Conservation (phyloP, 2,797 vertebrate genomes). For the Scolopax bukidnonensis region DNA sequence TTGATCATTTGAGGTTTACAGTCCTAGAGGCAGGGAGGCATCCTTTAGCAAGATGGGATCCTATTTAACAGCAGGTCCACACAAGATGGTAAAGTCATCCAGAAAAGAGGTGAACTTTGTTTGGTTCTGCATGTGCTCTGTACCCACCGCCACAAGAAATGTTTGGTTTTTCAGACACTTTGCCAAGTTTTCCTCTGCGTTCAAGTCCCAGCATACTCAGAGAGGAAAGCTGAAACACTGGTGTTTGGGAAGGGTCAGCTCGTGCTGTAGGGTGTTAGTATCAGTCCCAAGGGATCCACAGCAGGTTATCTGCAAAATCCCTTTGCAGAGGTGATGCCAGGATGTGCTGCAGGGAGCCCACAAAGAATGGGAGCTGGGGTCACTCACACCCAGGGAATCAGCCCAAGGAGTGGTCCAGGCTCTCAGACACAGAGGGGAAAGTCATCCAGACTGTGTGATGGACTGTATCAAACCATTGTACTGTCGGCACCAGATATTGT, state of each 20-base stretch:
- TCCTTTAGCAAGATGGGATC: not conserved
- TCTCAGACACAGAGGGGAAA: not conserved
- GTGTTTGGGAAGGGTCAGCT: not conserved
- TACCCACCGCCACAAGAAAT: not conserved
- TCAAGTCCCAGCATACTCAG: accelerated
- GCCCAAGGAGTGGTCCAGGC: not conserved
- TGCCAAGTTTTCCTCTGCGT: not conserved
- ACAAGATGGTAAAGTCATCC: not conserved
- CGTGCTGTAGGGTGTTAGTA: not conserved
- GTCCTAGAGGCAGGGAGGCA: not conserved
- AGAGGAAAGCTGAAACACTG: not conserved
- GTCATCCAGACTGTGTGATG: accelerated
- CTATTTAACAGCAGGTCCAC: not conserved
- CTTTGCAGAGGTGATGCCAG: not conserved
- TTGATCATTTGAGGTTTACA: not conserved
- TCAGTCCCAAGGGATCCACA: not conserved
- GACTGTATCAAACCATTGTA: not conserved
- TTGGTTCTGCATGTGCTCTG: not conserved
- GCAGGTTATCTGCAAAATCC: not conserved
- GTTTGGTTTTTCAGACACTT: not conserved
- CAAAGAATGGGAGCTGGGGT: accelerated
- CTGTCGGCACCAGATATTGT: too few relatives aligned
- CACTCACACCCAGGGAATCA: not conserved
- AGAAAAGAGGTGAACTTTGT: not conserved
- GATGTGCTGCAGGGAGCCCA: not conserved